A percentile compares a stretch with the other conserved stretches of the same genome.
phyloP scores from a whole-genome alignment of 2,888 invertebrate genomes.

The Leucophenga montana region DNA sequence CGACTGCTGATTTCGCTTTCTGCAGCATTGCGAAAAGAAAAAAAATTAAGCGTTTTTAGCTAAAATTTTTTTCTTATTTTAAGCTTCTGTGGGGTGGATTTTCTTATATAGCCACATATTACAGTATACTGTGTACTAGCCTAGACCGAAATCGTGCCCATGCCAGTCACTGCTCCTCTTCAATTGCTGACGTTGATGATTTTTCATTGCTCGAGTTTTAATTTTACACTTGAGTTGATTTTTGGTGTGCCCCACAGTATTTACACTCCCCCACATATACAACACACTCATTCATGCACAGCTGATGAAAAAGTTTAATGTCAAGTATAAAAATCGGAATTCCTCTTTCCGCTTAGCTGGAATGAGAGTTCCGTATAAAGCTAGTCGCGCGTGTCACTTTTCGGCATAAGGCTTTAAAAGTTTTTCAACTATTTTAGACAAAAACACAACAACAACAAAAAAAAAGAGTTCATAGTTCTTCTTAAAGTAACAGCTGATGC shows the following conservation, averaged over 20 bases:
- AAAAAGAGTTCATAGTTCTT: no score
- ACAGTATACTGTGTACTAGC: no score
- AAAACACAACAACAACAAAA: no score
- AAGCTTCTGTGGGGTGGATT: conserved; percentile 20
- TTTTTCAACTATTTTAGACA: conserved; percentile 5
- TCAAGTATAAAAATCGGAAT: conserved; percentile 35
- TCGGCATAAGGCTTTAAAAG: background rate
- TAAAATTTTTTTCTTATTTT: no score
- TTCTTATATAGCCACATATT: conserved; percentile 1
- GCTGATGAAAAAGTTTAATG: conserved; percentile 57
- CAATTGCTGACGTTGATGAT: conserved; percentile 64
- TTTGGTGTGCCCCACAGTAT: conserved; percentile 47
- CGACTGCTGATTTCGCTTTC: conserved; percentile 36
- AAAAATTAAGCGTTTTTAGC: background rate
- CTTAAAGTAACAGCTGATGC: background rate
- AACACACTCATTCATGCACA: conserved; percentile 35
- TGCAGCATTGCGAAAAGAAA: conserved; percentile 15
- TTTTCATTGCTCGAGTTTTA: conserved; percentile 72
- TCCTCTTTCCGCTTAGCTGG: conserved; percentile 12
- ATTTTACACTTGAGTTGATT: conserved; percentile 71
- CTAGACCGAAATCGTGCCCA: background rate
- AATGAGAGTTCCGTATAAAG: background rate
- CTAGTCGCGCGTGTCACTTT: conserved; percentile 16
- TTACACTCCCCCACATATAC: background rate
- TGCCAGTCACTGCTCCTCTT: background rate